phyloP scores from a whole-genome alignment of 2,888 invertebrate genomes.

The Tipula confusa region DNA sequence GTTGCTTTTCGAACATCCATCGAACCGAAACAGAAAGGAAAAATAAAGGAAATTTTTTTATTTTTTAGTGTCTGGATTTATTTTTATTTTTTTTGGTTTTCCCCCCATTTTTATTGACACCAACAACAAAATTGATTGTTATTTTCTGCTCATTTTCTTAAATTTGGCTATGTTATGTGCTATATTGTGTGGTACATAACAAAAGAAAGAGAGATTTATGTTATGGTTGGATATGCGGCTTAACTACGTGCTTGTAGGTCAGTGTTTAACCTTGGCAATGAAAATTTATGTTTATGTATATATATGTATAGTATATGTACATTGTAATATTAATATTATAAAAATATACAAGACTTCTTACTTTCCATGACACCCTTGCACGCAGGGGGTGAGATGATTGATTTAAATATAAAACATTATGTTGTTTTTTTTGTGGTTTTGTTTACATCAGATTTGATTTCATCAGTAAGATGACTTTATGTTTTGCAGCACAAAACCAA shows the following conservation, averaged over 20 bases:
- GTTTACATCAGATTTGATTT: not conserved
- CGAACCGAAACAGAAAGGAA: not conserved
- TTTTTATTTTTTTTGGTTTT: not conserved
- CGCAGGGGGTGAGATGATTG: not conserved
- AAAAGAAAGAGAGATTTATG: not conserved
- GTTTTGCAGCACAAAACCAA: no score
- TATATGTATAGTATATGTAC: no score
- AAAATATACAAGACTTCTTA: not conserved
- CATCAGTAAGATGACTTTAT: not conserved
- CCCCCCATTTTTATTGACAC: not conserved
- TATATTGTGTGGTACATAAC: not conserved
- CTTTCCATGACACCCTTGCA: not conserved
- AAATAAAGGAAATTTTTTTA: not conserved
- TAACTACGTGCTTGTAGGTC: constrained; percentile 12
- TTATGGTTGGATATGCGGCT: not conserved
- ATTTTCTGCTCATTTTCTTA: not conserved
- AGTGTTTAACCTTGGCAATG: not conserved
- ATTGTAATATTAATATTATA: not conserved
- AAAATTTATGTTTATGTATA: no score
- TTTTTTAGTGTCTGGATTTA: constrained; percentile 4
- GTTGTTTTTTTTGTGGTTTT: not conserved
- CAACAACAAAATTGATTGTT: not conserved
- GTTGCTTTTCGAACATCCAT: not conserved
- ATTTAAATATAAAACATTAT: not conserved
- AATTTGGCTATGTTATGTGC: no score